These are phyloP conservation scores for Microchrysa polita DNA, from an alignment of 2,888 invertebrate genomes.

Conservation along the genomic window DNA sequence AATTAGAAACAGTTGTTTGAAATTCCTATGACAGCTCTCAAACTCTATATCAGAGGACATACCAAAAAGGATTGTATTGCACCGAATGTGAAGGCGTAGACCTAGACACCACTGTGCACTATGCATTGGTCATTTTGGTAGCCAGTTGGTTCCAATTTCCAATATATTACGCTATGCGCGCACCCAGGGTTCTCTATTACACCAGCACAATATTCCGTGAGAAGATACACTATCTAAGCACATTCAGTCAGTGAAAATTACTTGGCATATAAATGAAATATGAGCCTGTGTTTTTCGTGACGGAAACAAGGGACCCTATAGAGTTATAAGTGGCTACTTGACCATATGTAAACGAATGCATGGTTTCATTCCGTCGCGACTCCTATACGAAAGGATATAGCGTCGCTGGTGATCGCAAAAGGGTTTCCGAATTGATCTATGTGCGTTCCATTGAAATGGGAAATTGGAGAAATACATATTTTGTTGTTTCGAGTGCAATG, in stretches of 20 bases:
- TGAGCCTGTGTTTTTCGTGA: slow-evolving; percentile 20
- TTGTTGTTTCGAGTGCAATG: slow-evolving; percentile 13
- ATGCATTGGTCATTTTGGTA: slow-evolving; percentile 35
- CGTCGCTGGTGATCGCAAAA: background rate
- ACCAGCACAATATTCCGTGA: slow-evolving; percentile 3
- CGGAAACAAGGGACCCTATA: slow-evolving; percentile 23
- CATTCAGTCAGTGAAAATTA: background rate
- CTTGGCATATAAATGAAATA: slow-evolving; percentile 31
- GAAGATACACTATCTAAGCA: slow-evolving; percentile 18
- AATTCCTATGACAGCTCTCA: slow-evolving; percentile 26
- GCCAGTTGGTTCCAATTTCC: slow-evolving; percentile 40
- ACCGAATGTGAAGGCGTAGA: background rate
- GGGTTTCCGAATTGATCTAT: slow-evolving; percentile 8
- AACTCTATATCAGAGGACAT: background rate
- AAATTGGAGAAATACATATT: slow-evolving; percentile 15
- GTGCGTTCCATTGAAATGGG: slow-evolving; percentile 27
- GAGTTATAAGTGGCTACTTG: slow-evolving; percentile 39
- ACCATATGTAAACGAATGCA: slow-evolving; percentile 29
- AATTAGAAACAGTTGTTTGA: slow-evolving; percentile 38
- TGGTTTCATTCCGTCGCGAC: background rate
- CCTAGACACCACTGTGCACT: no score
- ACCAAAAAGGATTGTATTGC: slow-evolving; percentile 35
- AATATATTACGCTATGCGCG: slow-evolving; percentile 31
- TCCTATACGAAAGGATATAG: background rate
- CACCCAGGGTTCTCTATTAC: background rate